These are phyloP conservation scores for Liasis olivaceus DNA, from an alignment of 2,797 vertebrate genomes.

Conservation along the genomic window DNA sequence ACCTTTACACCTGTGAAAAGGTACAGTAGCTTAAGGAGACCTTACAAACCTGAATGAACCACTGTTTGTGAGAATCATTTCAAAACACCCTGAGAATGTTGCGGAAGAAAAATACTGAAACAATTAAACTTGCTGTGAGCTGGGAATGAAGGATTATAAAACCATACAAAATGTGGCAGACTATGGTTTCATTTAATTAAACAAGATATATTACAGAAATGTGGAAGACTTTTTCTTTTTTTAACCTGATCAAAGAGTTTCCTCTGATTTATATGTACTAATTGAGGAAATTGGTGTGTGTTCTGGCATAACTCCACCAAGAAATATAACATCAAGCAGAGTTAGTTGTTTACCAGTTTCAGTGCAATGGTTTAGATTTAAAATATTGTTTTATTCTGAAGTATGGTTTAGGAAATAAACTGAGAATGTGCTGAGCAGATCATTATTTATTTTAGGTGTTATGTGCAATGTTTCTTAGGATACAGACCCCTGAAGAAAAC, in stretches of 20 bases:
- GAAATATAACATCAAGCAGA: slow-evolving; percentile 28
- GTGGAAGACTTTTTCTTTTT: neutral
- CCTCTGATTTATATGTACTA: neutral
- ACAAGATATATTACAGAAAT: slow-evolving; percentile 24
- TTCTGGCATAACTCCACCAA: slow-evolving; percentile 38
- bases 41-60: neutral
- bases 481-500: slow-evolving; percentile 51
- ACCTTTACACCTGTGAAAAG: neutral
- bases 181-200: slow-evolving; percentile 3
- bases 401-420: slow-evolving; percentile 57
- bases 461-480: slow-evolving; percentile 41
- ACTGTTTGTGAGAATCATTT: neutral
- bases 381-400: slow-evolving; percentile 48
- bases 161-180: neutral
- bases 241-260: slow-evolving; percentile 23
- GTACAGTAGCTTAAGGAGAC: neutral
- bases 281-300: slow-evolving; percentile 50
- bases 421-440: slow-evolving; percentile 49
- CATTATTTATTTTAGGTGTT: slow-evolving; percentile 49
- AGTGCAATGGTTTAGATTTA: slow-evolving; percentile 49
- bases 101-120: neutral
- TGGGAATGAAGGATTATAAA: neutral
- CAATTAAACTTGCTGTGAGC: neutral
- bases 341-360: slow-evolving; percentile 41
- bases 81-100: neutral